phyloP scores from a whole-genome alignment of 1,140 invertebrate species.

The Bombus sylvicola region DNA sequence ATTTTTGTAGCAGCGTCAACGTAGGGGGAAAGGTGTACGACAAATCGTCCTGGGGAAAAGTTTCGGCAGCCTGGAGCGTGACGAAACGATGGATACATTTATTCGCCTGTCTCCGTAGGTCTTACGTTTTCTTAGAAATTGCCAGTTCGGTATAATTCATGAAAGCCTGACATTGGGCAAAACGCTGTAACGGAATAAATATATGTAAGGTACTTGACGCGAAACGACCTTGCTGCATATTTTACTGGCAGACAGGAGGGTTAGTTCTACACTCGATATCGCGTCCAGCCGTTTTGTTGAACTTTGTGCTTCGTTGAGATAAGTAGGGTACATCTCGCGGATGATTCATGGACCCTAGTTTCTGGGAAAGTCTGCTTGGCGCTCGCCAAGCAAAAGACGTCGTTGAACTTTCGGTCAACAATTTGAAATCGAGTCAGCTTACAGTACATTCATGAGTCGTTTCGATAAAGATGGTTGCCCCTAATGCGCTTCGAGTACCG shows the following conservation, averaged over 20 bases:
- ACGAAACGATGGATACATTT: constrained; percentile 13
- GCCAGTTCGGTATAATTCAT: constrained; percentile 14
- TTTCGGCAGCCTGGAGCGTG: background rate
- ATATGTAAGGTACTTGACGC: background rate
- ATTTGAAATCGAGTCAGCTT: background rate
- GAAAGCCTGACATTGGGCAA: background rate
- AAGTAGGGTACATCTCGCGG: background rate
- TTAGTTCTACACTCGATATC: background rate
- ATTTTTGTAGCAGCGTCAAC: background rate
- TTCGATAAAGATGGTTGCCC: background rate
- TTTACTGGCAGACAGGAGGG: background rate
- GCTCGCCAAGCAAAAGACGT: background rate
- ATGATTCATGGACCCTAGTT: background rate
- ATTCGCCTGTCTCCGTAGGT: background rate
- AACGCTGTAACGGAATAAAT: background rate
- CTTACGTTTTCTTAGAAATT: background rate
- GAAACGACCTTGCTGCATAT: background rate
- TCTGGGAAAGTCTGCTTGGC: background rate
- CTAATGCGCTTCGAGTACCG: background rate
- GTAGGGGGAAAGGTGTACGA: constrained; percentile 11
- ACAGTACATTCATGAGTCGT: no score
- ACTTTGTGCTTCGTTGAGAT: background rate
- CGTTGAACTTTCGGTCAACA: constrained; percentile 3
- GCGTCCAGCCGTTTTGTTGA: background rate
- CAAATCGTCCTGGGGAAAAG: background rate